Evolutionary conservation across 2,888 invertebrate species (phyloP), one percentile per base, ranked within the genome.

Genomic region (Xestoiulus laeticollis): DNA sequence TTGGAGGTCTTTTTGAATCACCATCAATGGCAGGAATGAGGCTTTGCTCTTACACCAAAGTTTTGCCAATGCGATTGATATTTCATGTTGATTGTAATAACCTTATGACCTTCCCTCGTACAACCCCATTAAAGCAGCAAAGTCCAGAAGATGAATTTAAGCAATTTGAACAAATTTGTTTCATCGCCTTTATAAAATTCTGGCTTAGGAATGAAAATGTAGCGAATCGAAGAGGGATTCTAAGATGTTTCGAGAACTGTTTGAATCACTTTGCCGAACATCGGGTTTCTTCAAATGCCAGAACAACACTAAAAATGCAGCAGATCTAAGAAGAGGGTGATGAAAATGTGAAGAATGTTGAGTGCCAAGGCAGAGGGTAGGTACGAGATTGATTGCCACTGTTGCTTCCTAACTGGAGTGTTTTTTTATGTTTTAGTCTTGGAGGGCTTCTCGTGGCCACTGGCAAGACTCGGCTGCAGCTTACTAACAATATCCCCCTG

Each of bases 291-390:
- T 19, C 4, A 12, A 53, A 19, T 4, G 53, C 53, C 53, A 53
- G 53, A 53, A 53, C 4, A 53, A 53, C 19, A 19, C 53, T 19
- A 53, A 53, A n/a, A n/a, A 53, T 16, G 53, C 19, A 53, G 53
- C 53, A 53, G 53, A 19, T 19, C 53, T 53, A 53, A 53, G 53
- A 53, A 53, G 53, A 14, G 19, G 53, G 53, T 19, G 19, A 53
- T 53, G 53, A 53, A 53, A 53, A 53, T 53, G 16, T 53, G 16
- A 53, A 53, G 53, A 14, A 53, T 53, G 53, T 53, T 19, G 53
- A 53, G 53, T 53, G 53, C 53, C 53, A 53, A 53, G 53, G 53
- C 53, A 53, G 53, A 53, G 53, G 53, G 53, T 53, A 53, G 53
- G 53, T 53, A 53, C 53, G 16, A 19, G 53, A 53, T 53, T 53